phyloP scores from a whole-genome alignment of 2,113 vertebrate genomes.

The Struthidea cinerea region DNA sequence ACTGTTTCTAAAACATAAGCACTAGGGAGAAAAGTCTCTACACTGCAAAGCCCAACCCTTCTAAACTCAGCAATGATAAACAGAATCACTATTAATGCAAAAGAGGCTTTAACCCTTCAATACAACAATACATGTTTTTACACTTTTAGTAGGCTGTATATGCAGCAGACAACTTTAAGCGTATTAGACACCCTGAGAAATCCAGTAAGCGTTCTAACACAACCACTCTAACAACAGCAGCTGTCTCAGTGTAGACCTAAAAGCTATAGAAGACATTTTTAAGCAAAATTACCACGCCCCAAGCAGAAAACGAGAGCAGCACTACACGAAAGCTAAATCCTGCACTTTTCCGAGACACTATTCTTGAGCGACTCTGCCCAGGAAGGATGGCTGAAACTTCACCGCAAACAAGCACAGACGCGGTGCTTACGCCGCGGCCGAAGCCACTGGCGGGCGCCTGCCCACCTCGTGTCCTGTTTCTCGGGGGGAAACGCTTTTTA shows the following conservation, averaged over 20 bases:
- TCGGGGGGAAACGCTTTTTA: neutral
- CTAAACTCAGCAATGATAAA: neutral
- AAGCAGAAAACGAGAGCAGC: neutral
- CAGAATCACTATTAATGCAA: neutral
- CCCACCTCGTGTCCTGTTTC: neutral
- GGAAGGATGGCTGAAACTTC: neutral
- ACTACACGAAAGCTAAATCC: rapidly evolving
- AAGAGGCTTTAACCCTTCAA: neutral
- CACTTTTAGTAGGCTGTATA: neutral
- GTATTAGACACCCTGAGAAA: neutral
- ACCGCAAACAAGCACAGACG: neutral
- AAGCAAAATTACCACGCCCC: neutral
- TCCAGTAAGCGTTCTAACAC: neutral
- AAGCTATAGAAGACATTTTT: neutral
- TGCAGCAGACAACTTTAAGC: neutral
- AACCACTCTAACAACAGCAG: neutral
- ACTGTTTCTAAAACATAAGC: neutral
- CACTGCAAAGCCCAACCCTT: neutral
- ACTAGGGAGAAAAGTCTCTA: neutral
- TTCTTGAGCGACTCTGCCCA: neutral
- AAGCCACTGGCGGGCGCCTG: neutral
- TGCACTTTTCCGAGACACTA: neutral
- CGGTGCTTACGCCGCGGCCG: neutral
- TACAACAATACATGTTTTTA: neutral
- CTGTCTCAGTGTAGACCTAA: neutral